These are phyloP conservation scores for Dreissena polymorpha DNA, from an alignment of 1,140 invertebrate genomes.

Conservation along the genomic window DNA sequence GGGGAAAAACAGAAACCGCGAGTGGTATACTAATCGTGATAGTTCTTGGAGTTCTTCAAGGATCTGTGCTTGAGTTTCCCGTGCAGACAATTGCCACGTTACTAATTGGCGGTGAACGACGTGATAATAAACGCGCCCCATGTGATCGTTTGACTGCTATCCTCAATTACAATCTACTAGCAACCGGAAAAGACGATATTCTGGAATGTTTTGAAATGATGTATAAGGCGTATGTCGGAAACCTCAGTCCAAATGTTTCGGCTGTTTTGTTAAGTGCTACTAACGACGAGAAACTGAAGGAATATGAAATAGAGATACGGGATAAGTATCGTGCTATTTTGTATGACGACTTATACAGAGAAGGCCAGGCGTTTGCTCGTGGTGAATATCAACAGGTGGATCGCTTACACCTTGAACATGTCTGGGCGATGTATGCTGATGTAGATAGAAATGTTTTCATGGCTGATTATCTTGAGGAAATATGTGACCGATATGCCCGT, in stretches of 20 bases:
- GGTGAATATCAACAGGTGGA: slow-evolving; percentile 55
- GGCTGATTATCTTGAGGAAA: slow-evolving; percentile 43
- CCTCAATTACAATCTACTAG: slow-evolving; percentile 66
- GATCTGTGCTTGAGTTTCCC: slow-evolving; percentile 63
- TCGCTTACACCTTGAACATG: slow-evolving; percentile 33
- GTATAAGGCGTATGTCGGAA: slow-evolving; percentile 65
- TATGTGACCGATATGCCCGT: slow-evolving; percentile 52
- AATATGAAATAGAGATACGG: slow-evolving; percentile 59
- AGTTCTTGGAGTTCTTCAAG: slow-evolving; percentile 60
- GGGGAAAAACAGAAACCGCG: slow-evolving; percentile 53
- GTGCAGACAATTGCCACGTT: slow-evolving; percentile 62
- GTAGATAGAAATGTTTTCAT: slow-evolving; percentile 44
- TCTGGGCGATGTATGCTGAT: slow-evolving; percentile 53
- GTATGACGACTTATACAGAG: slow-evolving; percentile 53
- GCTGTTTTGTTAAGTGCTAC: slow-evolving; percentile 64
- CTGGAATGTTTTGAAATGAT: slow-evolving; percentile 61
- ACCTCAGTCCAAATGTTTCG: slow-evolving; percentile 61
- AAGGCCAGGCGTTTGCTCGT: slow-evolving; percentile 50
- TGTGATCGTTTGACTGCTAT: slow-evolving; percentile 56
- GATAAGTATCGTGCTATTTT: slow-evolving; percentile 58
- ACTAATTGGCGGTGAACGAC: slow-evolving; percentile 60
- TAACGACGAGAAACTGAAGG: slow-evolving; percentile 50
- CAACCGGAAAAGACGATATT: slow-evolving; percentile 61
- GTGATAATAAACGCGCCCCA: slow-evolving; percentile 48
- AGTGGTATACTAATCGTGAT: slow-evolving; percentile 61